Evolutionary conservation across 2,113 vertebrate genomes (phyloP), one percentile per base, ranked within the genome.

Genomic region (Pomatostomus ruficeps): DNA sequence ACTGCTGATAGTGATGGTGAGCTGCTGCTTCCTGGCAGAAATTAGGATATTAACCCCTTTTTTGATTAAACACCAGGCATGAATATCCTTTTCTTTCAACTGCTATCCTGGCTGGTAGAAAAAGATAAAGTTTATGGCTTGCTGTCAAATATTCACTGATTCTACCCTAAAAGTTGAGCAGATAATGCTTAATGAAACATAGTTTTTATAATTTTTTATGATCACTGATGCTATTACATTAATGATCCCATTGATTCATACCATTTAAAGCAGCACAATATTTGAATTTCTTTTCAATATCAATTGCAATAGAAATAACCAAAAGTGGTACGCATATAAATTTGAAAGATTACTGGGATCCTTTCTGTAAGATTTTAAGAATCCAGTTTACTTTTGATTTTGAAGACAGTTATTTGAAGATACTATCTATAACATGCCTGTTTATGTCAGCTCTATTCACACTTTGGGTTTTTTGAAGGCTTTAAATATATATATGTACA

Each of bases 141-240:
- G 5, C 25, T 61, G 8, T 72, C 45, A 85, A 66, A 78, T 8
- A 71, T 52, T 57, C 57, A 76, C 36, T 45, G 18, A 72, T 65
- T 85, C 15, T 85, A 4, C 25, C 29, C 36, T 76, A 57, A 65
- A 89, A 65, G 10, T 49, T 58, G 35, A 74, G 43, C 1, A 7
- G 20, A 17, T 77, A 75, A 85, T 52, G 14, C 17, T 87, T 43
- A 85, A 82, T 43, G 46, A 93, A 76, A 45, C 12, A 28, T 28
- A 84, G 9, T 20, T 93, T 89, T 93, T 93, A 54, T 46, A 72
- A 20, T 9, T 11, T 84, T 86, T 89, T 68, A 73, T 76, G 35
- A 84, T 82, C 35, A 84, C 29, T 75, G 52, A 45, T 65, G 12
- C 1, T 75, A 43, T 65, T 67, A 28, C 3, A 1, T 55, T 88